These are phyloP conservation scores for Halictus quadricinctus DNA, from an alignment of 2,888 invertebrate species.

Conservation along the genomic window DNA sequence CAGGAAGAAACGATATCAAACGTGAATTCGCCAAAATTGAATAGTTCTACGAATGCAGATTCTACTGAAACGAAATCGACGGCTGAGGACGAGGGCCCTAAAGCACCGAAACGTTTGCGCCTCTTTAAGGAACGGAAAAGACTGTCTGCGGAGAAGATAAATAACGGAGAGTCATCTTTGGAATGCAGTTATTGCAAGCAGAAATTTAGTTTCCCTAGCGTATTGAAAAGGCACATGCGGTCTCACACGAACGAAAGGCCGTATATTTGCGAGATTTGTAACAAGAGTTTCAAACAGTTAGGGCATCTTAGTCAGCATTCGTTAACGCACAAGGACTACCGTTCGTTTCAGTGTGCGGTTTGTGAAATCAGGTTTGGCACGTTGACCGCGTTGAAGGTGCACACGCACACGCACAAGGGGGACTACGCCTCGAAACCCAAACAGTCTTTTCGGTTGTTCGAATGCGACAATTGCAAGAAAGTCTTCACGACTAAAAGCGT, in stretches of 20 bases:
- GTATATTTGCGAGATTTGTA: constrained; percentile 74
- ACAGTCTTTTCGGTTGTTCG: constrained; percentile 72
- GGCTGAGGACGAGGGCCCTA: neutral
- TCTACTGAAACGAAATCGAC: neutral
- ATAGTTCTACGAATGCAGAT: neutral
- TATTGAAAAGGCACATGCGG: constrained; percentile 75
- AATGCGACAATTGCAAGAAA: constrained; percentile 83
- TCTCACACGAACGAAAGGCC: constrained; percentile 77
- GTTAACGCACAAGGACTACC: constrained; percentile 74
- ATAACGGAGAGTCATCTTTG: constrained; percentile 59
- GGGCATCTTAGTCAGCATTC: constrained; percentile 77
- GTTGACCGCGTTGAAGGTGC: constrained; percentile 69
- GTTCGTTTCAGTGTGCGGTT: constrained; percentile 71
- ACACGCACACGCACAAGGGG: constrained; percentile 66
- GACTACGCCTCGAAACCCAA: constrained; percentile 46
- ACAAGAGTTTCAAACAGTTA: constrained; percentile 76
- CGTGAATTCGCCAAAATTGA: neutral
- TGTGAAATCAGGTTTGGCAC: constrained; percentile 72
- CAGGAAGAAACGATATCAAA: neutral
- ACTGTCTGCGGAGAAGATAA: constrained; percentile 36
- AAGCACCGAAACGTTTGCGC: constrained; percentile 21
- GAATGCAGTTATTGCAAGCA: constrained; percentile 74
- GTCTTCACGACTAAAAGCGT: constrained; percentile 83
- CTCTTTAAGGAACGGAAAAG: constrained; percentile 26
- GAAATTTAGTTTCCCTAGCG: constrained; percentile 75